Evolutionary conservation across 2,888 invertebrate species (phyloP), one percentile per base, ranked within the genome.

Genomic region (Rhopalosiphum nymphaeae): DNA sequence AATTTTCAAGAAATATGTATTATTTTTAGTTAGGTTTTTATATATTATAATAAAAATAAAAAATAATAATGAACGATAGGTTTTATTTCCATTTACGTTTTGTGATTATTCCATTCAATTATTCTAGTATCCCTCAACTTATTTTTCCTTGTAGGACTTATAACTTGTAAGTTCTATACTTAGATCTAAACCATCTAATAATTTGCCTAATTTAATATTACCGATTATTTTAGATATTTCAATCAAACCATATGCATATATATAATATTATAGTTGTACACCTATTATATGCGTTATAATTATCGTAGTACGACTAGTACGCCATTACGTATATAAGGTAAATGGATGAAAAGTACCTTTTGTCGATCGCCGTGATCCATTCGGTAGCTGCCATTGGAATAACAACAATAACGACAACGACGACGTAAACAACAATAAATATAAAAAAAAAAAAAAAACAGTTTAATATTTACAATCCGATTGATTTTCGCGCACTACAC

Each of bases 301-400:
- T 21, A 25, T 36, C 21, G 16, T n/a, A 67, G 16, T 21, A 53
- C 53, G 3, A 21, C 53, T n/a, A 67, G 16, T 21, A 53, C 53
- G 3, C 53, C 53, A 53, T 53, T 3, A 53, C 49, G 16, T 53
- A 53, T 53, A 16, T 53, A 53, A 53, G 21, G 0, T 53, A 9
- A 9, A 16, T 36, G 67, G 16, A n/a, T 16, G 5, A 67, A 25
- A 36, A 36, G 10, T 87, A 96, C 96, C 96, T 96, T 95, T 96
- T 96, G 96, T 96, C 96, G 96, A 96, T 96, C 91, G 96, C 96
- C 94, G 96, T 96, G 95, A 96, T 96, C 96, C 96, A 96, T 96
- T 96, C 96, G 96, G 96, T 96, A 94, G 96, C 89, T 95, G 95
- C 94, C 95, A 95, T 94, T 49, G 61, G 46, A 36, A 11, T 21